These are phyloP conservation scores for Paragorgia papillata DNA, from an alignment of 92 coral and sea anemone genomes.

Conservation along the genomic window DNA sequence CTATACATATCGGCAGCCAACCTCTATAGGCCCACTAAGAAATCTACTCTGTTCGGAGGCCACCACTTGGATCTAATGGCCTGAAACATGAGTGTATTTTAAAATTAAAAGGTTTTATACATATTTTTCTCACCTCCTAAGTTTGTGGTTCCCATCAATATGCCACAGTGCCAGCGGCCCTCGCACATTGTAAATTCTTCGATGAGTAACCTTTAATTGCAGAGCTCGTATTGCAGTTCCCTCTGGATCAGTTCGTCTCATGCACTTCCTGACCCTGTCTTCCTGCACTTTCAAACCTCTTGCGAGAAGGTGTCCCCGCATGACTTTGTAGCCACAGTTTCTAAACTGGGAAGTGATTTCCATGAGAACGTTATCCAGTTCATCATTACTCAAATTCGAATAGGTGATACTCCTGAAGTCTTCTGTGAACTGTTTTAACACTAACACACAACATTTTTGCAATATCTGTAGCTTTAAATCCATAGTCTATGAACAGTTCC, in stretches of 20 bases:
- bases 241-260: conserved; percentile 64
- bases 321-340: no score
- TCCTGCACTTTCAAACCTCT: conserved; percentile 55
- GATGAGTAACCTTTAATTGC: conserved; percentile 62
- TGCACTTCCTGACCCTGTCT: no score
- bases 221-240: conserved; percentile 61
- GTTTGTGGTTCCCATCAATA: no score
- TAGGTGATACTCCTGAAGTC: conserved; percentile 21
- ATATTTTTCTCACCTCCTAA: conserved; percentile 55
- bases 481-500: conserved; percentile 25
- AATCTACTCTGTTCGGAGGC: no score
- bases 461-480: conserved; percentile 17
- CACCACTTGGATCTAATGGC: no score
- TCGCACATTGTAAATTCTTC: conserved; percentile 57
- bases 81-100: no score
- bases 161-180: conserved; percentile 66
- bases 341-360: conserved; percentile 37
- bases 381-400: conserved; percentile 17
- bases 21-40: no score
- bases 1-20: no score
- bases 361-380: conserved; percentile 7
- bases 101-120: no score
- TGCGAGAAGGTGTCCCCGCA: conserved; percentile 58
- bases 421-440: conserved; percentile 17
- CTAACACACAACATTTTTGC: conserved; percentile 26